Conservation (phyloP, 1,140 invertebrate genomes). For the Meteorus sp. region DNA sequence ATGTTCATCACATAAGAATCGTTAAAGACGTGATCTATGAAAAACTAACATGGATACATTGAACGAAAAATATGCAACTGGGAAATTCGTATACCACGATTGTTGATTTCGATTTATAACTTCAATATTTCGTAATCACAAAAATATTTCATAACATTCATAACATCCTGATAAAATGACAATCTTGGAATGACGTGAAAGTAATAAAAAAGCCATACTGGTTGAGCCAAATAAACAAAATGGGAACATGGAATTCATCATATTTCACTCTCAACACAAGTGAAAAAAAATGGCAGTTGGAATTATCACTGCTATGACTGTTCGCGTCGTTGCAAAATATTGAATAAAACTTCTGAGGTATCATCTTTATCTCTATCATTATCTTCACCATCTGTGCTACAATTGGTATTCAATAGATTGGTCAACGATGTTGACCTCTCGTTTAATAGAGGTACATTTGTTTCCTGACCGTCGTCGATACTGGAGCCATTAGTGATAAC, state of each 20-base stretch:
- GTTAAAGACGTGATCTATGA: no score
- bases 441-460: slow-evolving; percentile 45
- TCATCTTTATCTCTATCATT: slow-evolving; percentile 42
- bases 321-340: slow-evolving; percentile 56
- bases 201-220: no score
- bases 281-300: slow-evolving; percentile 6
- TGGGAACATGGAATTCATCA: no score
- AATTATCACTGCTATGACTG: slow-evolving; percentile 27
- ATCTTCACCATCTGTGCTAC: slow-evolving; percentile 54
- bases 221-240: no score
- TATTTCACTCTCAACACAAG: no score
- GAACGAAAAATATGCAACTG: background rate
- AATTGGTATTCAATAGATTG: slow-evolving; percentile 53
- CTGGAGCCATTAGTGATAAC: slow-evolving; percentile 38
- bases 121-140: background rate
- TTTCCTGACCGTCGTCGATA: slow-evolving; percentile 43
- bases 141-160: no score
- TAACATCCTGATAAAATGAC: no score
- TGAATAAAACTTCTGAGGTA: slow-evolving; percentile 52
- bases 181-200: no score
- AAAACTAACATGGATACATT: background rate
- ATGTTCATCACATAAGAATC: background rate
- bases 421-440: slow-evolving; percentile 52
- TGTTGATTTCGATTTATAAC: background rate
- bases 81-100: no score